Evolutionary conservation across 2,113 vertebrate genomes (phyloP).

Genomic region (Aythya baeri): DNA sequence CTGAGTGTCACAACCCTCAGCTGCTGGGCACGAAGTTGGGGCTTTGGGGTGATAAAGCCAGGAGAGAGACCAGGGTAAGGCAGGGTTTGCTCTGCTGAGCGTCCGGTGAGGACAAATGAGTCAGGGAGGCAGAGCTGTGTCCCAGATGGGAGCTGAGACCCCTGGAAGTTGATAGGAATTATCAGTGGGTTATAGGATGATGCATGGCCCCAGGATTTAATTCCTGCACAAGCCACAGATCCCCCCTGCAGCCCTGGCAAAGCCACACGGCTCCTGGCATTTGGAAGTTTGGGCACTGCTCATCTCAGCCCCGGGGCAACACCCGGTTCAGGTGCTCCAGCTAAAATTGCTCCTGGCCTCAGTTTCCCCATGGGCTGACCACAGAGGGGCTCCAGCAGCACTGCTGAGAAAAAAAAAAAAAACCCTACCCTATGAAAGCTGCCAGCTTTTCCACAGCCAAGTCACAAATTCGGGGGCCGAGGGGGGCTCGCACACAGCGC

Average conservation of each 20-base stretch:
- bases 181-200: neutral
- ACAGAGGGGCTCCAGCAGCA: neutral
- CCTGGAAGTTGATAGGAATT: neutral
- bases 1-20: neutral
- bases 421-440: neutral
- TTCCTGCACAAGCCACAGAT: neutral
- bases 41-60: neutral
- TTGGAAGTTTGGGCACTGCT: neutral
- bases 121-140: neutral
- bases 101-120: neutral
- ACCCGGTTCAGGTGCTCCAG: accelerated
- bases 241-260: neutral
- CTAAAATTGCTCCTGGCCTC: neutral
- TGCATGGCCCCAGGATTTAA: neutral
- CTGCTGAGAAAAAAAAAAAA: neutral
- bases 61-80: neutral
- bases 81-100: neutral
- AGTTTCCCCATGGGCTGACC: neutral
- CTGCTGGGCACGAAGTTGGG: neutral
- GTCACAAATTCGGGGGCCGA: neutral
- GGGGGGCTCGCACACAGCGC: neutral
- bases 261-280: neutral
- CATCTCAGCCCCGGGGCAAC: accelerated
- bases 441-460: accelerated
- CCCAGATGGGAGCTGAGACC: neutral